A percentile compares a stretch with the other conserved stretches of the same genome.
These are phyloP conservation scores for Serranochromis macrocephalus DNA, from an alignment of 2,113 vertebrate species.

Conservation along the genomic window DNA sequence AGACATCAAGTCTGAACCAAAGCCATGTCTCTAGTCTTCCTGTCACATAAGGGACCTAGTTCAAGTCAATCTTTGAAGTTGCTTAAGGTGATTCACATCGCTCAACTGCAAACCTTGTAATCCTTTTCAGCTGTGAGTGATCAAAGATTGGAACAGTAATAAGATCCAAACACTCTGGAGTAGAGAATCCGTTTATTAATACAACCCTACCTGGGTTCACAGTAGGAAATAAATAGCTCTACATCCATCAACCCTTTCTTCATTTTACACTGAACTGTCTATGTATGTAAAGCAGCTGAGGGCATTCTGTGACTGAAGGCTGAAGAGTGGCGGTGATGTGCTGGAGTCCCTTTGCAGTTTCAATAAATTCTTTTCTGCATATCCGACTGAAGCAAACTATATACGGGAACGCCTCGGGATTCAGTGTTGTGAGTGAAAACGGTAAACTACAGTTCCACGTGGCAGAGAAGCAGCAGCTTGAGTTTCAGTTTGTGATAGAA, in stretches of 20 bases:
- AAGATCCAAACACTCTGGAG: neutral
- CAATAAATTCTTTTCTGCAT: neutral
- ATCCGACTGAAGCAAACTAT: neutral
- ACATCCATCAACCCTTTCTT: neutral
- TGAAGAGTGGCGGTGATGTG: neutral
- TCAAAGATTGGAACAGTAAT: neutral
- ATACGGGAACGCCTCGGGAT: neutral
- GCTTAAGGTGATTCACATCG: fast-evolving
- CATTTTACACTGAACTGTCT: neutral
- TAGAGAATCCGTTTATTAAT: conserved; percentile 28
- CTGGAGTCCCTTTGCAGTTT: neutral
- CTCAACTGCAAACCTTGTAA: neutral
- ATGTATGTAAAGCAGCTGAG: neutral
- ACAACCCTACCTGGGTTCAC: neutral
- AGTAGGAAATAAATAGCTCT: conserved; percentile 22
- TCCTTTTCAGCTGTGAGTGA: neutral
- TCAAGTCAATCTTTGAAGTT: neutral
- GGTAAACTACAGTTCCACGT: neutral
- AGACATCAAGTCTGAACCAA: neutral
- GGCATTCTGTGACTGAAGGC: neutral
- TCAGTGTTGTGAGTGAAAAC: neutral
- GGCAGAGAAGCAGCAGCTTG: neutral
- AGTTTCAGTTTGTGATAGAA: neutral
- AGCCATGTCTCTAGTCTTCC: neutral
- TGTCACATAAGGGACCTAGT: neutral